Percentiles rank a stretch among this genome's conserved stretches.
These are phyloP conservation scores for Mycteria americana DNA, from an alignment of 2,797 vertebrate species.

Conservation along the genomic window DNA sequence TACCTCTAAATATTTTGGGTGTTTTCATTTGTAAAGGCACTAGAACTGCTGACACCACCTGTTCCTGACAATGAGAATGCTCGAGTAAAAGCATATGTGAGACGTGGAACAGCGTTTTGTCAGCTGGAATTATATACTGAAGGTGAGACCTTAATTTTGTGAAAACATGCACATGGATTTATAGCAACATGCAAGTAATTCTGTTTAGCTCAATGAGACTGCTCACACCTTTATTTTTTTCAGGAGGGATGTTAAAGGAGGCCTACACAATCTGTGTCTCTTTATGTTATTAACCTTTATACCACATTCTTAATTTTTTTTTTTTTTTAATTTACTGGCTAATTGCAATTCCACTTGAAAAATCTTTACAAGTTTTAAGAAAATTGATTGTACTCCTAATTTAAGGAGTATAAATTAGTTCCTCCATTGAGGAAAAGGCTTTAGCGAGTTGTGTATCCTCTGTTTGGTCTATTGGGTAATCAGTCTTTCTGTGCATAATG, in stretches of 20 bases:
- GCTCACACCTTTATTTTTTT: background rate
- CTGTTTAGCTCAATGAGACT: background rate
- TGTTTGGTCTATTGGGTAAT: background rate
- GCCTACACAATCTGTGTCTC: background rate
- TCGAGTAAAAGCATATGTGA: slow-evolving; percentile 85
- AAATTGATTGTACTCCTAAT: background rate
- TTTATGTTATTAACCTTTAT: background rate
- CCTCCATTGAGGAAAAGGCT: background rate
- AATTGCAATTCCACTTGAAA: background rate
- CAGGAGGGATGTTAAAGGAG: background rate
- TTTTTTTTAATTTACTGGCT: background rate
- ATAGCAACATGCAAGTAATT: background rate
- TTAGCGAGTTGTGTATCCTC: background rate
- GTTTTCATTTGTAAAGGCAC: slow-evolving; percentile 76
- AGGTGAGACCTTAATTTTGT: slow-evolving; percentile 74
- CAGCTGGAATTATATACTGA: slow-evolving; percentile 88
- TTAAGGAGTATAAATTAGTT: background rate
- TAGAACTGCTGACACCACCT: slow-evolving; percentile 87
- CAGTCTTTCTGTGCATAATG: background rate
- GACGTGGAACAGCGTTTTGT: slow-evolving; percentile 90
- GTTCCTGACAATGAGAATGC: slow-evolving; percentile 83
- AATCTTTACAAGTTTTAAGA: background rate
- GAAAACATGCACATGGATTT: background rate
- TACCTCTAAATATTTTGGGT: background rate
- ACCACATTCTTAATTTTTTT: background rate